Evolutionary conservation across 2,888 invertebrate genomes (phyloP), one percentile per base, ranked within the genome.

Genomic region (Chirona hameri): DNA sequence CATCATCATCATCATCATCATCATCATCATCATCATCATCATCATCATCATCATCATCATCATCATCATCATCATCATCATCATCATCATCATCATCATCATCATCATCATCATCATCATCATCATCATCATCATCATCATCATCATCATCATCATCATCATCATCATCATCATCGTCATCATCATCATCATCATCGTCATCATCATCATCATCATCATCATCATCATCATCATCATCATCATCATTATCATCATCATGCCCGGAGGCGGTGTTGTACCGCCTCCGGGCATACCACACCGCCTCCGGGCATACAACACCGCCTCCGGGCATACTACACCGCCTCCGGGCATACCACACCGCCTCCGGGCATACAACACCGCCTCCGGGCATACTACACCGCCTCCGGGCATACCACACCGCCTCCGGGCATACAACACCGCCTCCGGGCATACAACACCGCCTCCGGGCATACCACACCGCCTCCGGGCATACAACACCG

Each of bases 1-100:
- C n/a, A n/a, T n/a, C n/a, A n/a, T 65, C 65, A 65, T 65, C 65
- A 65, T 65, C 65, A 65, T 65, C 65, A 65, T 65, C 65, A 65
- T 65, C 65, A 65, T 65, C 65, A 65, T 65, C 65, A 65, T 65
- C 65, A 65, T 65, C 65, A 65, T 65, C 65, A 65, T 65, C 65
- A n/a, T 65, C 65, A 65, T 65, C 65, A 65, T 65, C 65, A 65
- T 65, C 65, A 65, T 65, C 65, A 65, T 65, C 65, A 65, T 65
- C 65, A 65, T 65, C 65, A 65, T 65, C 65, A 65, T 65, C 65
- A 65, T 65, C 65, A 65, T 65, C 65, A n/a, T 65, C 65, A 65
- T 65, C 65, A n/a, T 65, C 65, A 65, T 65, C 65, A n/a, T 65
- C 65, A 65, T 65, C 65, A 65, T 65, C 65, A 65, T 65, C 65